A percentile compares a stretch with the other conserved stretches of the same genome.
Evolutionary conservation across 2,113 vertebrate species (phyloP).

Genomic region (Rynchops niger): DNA sequence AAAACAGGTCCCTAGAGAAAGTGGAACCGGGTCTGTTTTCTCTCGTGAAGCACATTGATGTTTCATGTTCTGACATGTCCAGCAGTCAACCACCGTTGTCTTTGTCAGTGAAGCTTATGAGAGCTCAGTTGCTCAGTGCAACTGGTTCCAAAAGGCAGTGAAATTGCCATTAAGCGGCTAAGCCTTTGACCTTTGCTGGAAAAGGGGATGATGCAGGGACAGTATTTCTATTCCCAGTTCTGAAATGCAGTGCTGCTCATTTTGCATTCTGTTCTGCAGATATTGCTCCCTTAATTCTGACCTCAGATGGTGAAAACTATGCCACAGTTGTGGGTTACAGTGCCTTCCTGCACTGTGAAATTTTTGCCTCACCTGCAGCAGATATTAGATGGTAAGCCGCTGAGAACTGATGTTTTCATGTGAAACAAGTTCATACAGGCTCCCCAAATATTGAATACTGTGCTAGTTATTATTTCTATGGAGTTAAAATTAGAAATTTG

Average conservation of each 20-base stretch:
- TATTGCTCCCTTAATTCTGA: conserved; percentile 87
- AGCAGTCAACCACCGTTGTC: neutral
- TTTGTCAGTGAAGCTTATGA: neutral
- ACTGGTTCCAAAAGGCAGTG: neutral
- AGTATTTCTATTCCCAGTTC: neutral
- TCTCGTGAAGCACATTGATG: neutral
- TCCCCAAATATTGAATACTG: neutral
- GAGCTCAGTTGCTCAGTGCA: neutral
- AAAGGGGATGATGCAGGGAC: neutral
- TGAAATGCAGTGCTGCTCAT: neutral
- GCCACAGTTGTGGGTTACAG: conserved; percentile 80
- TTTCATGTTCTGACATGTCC: neutral
- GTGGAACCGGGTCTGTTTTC: neutral
- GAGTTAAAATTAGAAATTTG: neutral
- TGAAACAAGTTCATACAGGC: neutral
- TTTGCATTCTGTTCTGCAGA: conserved; percentile 72
- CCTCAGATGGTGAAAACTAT: conserved; percentile 81
- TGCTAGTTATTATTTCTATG: neutral
- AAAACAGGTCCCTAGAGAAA: neutral
- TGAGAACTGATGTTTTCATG: neutral
- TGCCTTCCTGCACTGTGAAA: conserved; percentile 83
- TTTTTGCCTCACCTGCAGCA: conserved; percentile 88
- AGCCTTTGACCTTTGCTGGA: neutral
- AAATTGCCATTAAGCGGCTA: neutral
- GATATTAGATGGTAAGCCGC: conserved; percentile 82